Evolutionary conservation across 2,797 vertebrate genomes (phyloP).

Genomic region (Rallus crepitans): DNA sequence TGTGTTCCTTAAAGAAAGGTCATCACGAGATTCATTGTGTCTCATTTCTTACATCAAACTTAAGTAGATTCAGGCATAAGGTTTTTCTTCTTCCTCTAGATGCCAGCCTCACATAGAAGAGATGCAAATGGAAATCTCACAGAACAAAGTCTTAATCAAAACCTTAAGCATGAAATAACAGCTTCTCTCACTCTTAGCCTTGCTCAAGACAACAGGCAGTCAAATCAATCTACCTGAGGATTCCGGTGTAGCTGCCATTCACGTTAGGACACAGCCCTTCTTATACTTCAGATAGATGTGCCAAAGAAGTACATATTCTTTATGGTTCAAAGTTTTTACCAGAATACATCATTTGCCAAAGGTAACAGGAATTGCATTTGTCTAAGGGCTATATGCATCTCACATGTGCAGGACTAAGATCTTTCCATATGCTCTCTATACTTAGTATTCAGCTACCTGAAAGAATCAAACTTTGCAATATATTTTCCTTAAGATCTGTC

Average conservation of each 20-base stretch:
- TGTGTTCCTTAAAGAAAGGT: background rate
- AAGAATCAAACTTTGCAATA: background rate
- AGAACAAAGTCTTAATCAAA: background rate
- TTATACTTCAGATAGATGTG: background rate
- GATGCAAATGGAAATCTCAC: background rate
- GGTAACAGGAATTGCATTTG: background rate
- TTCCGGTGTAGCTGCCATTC: background rate
- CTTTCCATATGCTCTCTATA: background rate
- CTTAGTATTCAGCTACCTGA: background rate
- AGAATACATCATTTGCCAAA: background rate
- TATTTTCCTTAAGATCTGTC: slow-evolving; percentile 2
- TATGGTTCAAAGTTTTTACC: rapidly evolving
- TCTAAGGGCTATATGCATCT: background rate
- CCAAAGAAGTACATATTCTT: background rate
- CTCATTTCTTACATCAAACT: background rate
- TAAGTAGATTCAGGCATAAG: background rate
- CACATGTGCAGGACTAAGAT: background rate
- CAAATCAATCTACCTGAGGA: background rate
- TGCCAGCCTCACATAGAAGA: background rate
- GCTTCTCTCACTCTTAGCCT: background rate
- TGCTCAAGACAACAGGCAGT: background rate
- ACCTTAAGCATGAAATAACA: background rate
- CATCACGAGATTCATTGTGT: background rate
- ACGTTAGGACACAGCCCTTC: background rate
- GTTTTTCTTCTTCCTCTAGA: background rate